Conservation (phyloP, 2,888 invertebrate genomes). For the Lasioglossum zephyrum region DNA sequence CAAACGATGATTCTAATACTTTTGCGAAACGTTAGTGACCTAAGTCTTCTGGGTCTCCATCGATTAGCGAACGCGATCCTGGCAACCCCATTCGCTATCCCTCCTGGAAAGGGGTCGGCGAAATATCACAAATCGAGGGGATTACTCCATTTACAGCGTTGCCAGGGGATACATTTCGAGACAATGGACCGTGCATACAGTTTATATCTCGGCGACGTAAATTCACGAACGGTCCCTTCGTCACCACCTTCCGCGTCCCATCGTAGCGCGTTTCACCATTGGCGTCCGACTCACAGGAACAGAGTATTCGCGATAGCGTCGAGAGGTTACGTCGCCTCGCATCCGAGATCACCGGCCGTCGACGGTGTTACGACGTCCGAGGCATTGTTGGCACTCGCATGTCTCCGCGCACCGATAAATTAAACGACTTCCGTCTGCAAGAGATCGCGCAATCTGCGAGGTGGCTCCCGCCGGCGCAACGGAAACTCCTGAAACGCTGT, state of each 20-base stretch:
- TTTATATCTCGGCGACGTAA: slow-evolving; percentile 48
- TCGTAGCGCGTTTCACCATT: neutral
- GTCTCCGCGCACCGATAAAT: slow-evolving; percentile 51
- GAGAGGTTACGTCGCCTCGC: slow-evolving; percentile 19
- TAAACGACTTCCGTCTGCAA: slow-evolving; percentile 51
- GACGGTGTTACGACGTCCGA: slow-evolving; percentile 31
- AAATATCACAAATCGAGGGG: slow-evolving; percentile 31
- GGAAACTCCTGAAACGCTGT: slow-evolving; percentile 16
- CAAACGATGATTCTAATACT: neutral
- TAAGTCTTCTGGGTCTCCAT: neutral
- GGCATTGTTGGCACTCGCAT: slow-evolving; percentile 35
- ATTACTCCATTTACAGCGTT: slow-evolving; percentile 23
- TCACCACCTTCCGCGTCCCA: slow-evolving; percentile 36
- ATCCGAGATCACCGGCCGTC: slow-evolving; percentile 36
- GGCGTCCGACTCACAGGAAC: slow-evolving; percentile 20
- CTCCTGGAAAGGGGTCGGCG: neutral
- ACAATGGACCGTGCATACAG: slow-evolving; percentile 49
- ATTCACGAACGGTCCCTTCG: slow-evolving; percentile 27
- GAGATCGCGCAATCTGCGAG: slow-evolving; percentile 44
- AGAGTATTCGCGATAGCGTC: slow-evolving; percentile 54
- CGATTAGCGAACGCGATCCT: neutral
- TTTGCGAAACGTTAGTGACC: neutral
- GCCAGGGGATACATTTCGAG: slow-evolving; percentile 20
- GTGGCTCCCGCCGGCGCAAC: neutral
- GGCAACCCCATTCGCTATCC: neutral